Conservation (phyloP, 2,797 vertebrate genomes). For the Sorex maritimensis region DNA sequence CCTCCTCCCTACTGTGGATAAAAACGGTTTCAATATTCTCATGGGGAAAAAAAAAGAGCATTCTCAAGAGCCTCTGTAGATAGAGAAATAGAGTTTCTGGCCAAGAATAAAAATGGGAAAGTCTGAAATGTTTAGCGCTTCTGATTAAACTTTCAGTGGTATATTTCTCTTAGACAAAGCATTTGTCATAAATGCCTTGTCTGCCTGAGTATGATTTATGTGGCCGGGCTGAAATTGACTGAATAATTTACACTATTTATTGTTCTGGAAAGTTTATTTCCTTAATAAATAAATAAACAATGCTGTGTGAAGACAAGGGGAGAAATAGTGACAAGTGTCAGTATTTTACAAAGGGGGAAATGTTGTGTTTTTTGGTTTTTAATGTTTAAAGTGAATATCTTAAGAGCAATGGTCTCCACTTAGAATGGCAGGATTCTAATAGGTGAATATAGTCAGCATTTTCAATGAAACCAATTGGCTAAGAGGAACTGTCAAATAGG, state of each 20-base stretch:
- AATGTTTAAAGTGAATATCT: constrained; percentile 85
- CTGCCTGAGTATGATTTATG: constrained; percentile 90
- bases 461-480: constrained; percentile 88
- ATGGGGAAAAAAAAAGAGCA: constrained; percentile 84
- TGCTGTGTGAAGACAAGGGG: constrained; percentile 67
- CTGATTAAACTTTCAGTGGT: constrained; percentile 89
- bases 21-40: constrained; percentile 87
- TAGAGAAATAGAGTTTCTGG: constrained; percentile 83
- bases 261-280: constrained; percentile 88
- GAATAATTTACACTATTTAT: constrained; percentile 91
- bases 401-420: constrained; percentile 76
- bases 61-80: constrained; percentile 85
- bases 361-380: constrained; percentile 77
- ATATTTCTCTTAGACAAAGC: constrained; percentile 89
- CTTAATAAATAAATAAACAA: constrained; percentile 85
- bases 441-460: constrained; percentile 87
- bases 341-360: background rate
- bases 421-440: constrained; percentile 82
- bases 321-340: constrained; percentile 64
- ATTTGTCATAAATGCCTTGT: constrained; percentile 89
- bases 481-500: constrained; percentile 90
- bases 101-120: constrained; percentile 89
- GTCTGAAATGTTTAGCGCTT: constrained; percentile 88
- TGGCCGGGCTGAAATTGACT: constrained; percentile 88
- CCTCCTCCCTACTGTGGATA: constrained; percentile 76